phyloP scores from a whole-genome alignment of 2,113 vertebrate genomes.

The Pluvialis apricaria region DNA sequence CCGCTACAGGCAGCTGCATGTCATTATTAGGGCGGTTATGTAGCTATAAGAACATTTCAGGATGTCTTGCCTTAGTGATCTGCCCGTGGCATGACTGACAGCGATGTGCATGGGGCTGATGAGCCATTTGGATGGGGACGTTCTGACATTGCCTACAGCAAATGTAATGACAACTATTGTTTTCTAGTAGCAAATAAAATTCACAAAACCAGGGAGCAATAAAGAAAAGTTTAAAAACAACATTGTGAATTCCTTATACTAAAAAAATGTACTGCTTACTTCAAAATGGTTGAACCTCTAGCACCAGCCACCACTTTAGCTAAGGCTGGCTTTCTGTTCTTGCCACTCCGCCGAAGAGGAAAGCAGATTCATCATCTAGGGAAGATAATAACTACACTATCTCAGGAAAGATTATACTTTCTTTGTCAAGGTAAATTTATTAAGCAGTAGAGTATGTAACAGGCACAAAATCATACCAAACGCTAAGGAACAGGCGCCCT shows the following conservation, averaged over 20 bases:
- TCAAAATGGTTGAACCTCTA: neutral
- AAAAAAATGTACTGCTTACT: neutral
- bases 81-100: neutral
- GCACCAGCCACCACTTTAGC: neutral
- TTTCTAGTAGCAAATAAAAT: neutral
- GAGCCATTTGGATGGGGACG: neutral
- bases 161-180: neutral
- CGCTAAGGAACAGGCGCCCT: neutral
- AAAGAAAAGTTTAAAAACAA: neutral
- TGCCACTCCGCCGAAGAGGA: neutral
- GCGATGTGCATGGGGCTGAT: neutral
- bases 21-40: neutral
- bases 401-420: neutral
- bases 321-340: neutral
- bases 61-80: neutral
- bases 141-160: slow-evolving; percentile 9
- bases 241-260: neutral
- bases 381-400: neutral
- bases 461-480: neutral
- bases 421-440: neutral
- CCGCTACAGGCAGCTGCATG: neutral
- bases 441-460: neutral
- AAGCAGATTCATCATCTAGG: neutral
- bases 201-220: neutral
- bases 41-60: neutral